Percentiles rank a stretch among this genome's conserved stretches.
Evolutionary conservation across 2,113 vertebrate genomes (phyloP).

Genomic region (Lagenorhynchus albirostris): DNA sequence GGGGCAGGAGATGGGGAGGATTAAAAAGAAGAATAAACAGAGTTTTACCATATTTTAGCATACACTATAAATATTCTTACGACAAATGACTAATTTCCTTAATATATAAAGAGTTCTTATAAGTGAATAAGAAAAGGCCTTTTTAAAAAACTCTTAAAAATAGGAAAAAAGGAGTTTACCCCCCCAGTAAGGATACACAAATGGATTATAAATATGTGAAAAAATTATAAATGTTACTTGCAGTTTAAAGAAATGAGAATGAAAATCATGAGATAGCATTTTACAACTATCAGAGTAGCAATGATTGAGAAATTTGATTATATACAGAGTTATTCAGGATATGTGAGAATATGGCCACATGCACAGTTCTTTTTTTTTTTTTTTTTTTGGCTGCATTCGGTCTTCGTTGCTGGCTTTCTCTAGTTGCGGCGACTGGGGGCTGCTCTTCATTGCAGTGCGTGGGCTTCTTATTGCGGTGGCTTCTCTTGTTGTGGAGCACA

Average conservation of each 20-base stretch:
- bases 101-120: slow-evolving; percentile 5
- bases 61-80: neutral
- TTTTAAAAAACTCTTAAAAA: neutral
- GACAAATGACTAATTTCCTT: neutral
- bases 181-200: neutral
- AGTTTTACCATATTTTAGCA: neutral
- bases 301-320: neutral
- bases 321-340: neutral
- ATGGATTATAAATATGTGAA: neutral
- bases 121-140: neutral
- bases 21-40: neutral
- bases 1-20: neutral
- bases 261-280: neutral
- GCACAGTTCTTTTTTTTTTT: too few species aligned
- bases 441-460: too few species aligned
- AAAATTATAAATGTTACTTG: neutral
- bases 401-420: too few species aligned
- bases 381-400: too few species aligned
- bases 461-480: too few species aligned
- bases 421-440: too few species aligned
- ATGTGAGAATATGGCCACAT: neutral
- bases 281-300: neutral
- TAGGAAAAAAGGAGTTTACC: neutral
- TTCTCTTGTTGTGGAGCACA: too few species aligned
- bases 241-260: neutral